These are phyloP conservation scores for Gila robusta DNA, from an alignment of 2,797 vertebrate species.

Conservation along the genomic window DNA sequence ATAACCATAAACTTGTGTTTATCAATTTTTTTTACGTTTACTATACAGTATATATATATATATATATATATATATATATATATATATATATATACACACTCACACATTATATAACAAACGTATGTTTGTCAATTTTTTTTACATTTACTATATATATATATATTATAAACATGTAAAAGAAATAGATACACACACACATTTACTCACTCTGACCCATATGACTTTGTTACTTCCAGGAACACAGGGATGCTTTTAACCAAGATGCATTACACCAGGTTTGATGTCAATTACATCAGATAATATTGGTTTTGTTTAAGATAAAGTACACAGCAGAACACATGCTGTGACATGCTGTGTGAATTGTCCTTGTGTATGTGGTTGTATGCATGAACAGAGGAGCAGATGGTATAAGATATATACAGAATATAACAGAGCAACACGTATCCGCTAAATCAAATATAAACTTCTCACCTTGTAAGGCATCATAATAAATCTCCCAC, in stretches of 20 bases:
- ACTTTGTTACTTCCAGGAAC: no score
- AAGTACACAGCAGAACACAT: neutral
- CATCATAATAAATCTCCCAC: slow-evolving; percentile 27
- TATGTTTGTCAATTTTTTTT: no score
- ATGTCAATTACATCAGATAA: neutral
- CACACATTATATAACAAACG: no score
- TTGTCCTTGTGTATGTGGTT: neutral
- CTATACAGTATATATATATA: no score
- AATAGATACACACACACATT: no score
- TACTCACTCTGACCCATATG: no score
- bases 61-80: no score
- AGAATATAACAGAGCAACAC: slow-evolving; percentile 15
- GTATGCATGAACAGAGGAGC: neutral
- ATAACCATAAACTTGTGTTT: no score
- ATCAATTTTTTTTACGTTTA: no score
- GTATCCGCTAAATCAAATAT: slow-evolving; percentile 3
- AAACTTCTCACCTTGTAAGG: neutral
- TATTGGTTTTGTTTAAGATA: neutral
- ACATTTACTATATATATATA: no score
- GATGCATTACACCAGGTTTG: neutral
- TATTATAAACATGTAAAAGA: no score
- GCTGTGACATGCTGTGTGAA: neutral
- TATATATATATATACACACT: no score
- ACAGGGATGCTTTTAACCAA: neutral
- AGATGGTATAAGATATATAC: slow-evolving; percentile 7